Conservation (phyloP, 2,797 vertebrate genomes). For the Rhodeus uyekii region DNA sequence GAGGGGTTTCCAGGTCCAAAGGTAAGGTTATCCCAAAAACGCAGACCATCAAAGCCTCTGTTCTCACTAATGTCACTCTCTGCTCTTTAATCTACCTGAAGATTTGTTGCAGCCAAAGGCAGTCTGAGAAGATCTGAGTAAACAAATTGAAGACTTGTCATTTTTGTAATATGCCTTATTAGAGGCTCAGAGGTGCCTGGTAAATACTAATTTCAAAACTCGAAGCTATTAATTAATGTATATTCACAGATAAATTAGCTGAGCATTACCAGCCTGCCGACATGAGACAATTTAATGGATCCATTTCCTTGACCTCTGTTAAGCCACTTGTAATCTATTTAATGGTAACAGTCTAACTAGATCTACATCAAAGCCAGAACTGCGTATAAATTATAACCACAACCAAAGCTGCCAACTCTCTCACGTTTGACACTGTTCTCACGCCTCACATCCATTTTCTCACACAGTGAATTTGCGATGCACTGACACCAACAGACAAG, state of each 20-base stretch:
- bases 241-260: not conserved
- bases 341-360: not conserved
- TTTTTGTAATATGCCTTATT: not conserved
- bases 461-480: too few species aligned
- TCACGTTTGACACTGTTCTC: too few species aligned
- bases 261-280: conserved; percentile 1
- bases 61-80: conserved; percentile 14
- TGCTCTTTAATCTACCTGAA: conserved; percentile 2
- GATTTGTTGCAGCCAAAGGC: conserved; percentile 6
- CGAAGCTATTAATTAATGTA: conserved; percentile 23
- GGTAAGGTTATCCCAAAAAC: conserved; percentile 70
- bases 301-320: not conserved
- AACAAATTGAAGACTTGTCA: not conserved
- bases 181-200: not conserved
- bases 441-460: too few species aligned
- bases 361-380: conserved; percentile 8
- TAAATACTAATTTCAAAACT: not conserved
- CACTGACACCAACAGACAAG: too few species aligned
- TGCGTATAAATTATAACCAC: not conserved
- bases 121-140: not conserved
- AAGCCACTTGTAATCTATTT: not conserved
- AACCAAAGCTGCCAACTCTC: not conserved
- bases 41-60: not conserved
- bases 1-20: conserved; percentile 89
- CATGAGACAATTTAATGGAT: not conserved